These are phyloP conservation scores for Chelon auratus DNA, from an alignment of 2,797 vertebrate genomes.

Conservation along the genomic window DNA sequence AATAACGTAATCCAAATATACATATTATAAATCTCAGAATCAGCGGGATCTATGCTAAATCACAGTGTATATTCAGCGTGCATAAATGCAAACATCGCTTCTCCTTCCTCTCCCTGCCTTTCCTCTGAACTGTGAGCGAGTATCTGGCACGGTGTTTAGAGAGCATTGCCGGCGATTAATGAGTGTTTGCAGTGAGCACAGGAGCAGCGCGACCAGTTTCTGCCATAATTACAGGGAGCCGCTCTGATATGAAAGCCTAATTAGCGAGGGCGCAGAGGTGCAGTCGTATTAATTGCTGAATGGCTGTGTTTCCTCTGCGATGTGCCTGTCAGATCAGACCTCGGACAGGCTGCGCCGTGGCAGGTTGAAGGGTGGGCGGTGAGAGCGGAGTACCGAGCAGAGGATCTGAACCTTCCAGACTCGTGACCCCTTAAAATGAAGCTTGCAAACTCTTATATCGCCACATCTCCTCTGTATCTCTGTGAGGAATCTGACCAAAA, in stretches of 20 bases:
- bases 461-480: not conserved
- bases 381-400: slow-evolving; percentile 24
- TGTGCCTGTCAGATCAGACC: slow-evolving; percentile 56
- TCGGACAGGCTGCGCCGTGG: slow-evolving; percentile 45
- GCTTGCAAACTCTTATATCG: slow-evolving; percentile 10
- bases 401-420: slow-evolving; percentile 19
- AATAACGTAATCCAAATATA: not conserved
- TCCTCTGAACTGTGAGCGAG: slow-evolving; percentile 39
- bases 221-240: slow-evolving; percentile 79
- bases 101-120: slow-evolving; percentile 7
- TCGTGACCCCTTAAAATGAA: slow-evolving; percentile 27
- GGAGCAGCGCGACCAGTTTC: slow-evolving; percentile 62
- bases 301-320: slow-evolving; percentile 64
- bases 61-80: slow-evolving; percentile 3
- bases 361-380: slow-evolving; percentile 66
- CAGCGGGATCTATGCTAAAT: not conserved
- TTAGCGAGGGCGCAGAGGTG: slow-evolving; percentile 76
- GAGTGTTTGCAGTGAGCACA: slow-evolving; percentile 67
- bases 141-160: slow-evolving; percentile 56
- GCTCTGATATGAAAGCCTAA: slow-evolving; percentile 81
- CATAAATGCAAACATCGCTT: slow-evolving; percentile 11
- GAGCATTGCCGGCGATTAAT: slow-evolving; percentile 63
- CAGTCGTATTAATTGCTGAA: slow-evolving; percentile 70
- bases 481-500: slow-evolving; percentile 2
- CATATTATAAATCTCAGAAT: not conserved